phyloP scores from a whole-genome alignment of 1,140 invertebrate genomes.

The Camponotus vicinus region DNA sequence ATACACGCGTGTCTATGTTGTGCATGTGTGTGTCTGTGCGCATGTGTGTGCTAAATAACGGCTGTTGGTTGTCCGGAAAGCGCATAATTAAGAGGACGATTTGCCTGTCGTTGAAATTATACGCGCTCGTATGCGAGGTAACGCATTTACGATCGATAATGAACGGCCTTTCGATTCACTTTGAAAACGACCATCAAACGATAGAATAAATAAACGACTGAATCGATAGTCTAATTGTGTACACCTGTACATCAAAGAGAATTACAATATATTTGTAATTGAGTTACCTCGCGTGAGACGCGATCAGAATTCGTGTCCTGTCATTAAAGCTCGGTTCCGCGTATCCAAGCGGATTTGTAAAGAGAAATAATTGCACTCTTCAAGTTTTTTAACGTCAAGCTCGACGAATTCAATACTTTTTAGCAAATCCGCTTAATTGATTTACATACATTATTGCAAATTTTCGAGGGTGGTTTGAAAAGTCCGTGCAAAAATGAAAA shows the following conservation, averaged over 20 bases:
- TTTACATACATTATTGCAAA: neutral
- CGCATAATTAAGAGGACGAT: conserved; percentile 40
- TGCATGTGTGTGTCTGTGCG: neutral
- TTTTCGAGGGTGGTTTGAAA: too few species aligned
- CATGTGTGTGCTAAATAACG: neutral
- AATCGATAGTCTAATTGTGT: conserved; percentile 34
- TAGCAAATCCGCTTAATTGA: neutral
- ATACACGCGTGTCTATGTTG: conserved; percentile 45
- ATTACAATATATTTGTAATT: conserved; percentile 40
- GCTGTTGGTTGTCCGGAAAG: neutral
- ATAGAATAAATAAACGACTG: conserved; percentile 43
- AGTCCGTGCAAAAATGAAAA: too few species aligned
- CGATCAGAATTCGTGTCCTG: conserved; percentile 29
- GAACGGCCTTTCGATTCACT: conserved; percentile 2
- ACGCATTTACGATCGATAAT: conserved; percentile 37
- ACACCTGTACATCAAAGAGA: conserved; percentile 25
- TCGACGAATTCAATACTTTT: neutral
- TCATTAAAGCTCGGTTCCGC: conserved; percentile 18
- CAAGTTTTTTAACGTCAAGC: neutral
- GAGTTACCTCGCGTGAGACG: conserved; percentile 38
- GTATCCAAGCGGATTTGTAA: neutral
- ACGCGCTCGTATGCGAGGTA: conserved; percentile 33
- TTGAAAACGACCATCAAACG: conserved; percentile 27
- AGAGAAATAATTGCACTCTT: neutral
- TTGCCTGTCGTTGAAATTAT: conserved; percentile 40